Conservation (phyloP, 2,888 invertebrate species). For the Boloria selene region DNA sequence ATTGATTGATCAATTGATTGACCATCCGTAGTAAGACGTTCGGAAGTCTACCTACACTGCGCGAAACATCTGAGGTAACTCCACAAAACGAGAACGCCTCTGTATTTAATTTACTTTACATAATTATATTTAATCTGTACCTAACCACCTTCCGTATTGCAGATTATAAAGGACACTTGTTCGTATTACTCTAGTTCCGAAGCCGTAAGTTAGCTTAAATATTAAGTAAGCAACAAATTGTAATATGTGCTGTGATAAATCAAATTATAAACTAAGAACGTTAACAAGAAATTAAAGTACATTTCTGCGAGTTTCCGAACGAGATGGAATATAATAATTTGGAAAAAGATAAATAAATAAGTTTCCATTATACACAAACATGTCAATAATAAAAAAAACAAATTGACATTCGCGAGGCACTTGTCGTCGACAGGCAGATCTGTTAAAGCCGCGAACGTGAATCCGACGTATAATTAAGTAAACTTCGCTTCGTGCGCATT, state of each 20-base stretch:
- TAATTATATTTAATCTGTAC: constrained; percentile 33
- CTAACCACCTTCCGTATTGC: constrained; percentile 33
- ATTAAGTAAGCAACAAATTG: constrained; percentile 64
- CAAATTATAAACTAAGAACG: constrained; percentile 65
- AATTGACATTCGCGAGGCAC: constrained; percentile 43
- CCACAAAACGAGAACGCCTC: constrained; percentile 30
- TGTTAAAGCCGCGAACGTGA: constrained; percentile 39
- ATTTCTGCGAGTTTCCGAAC: constrained; percentile 64
- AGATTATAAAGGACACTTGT: constrained; percentile 39
- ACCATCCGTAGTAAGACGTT: constrained; percentile 17
- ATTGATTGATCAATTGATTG: constrained; percentile 36
- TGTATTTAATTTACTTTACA: constrained; percentile 27
- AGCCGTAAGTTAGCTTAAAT: constrained; percentile 44
- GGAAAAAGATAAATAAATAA: constrained; percentile 41
- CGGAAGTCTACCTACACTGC: not conserved
- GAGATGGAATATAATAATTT: constrained; percentile 55
- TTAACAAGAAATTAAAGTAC: constrained; percentile 68
- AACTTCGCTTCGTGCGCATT: constrained; percentile 58
- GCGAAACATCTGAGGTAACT: constrained; percentile 37
- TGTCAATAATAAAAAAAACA: constrained; percentile 43
- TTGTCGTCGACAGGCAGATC: constrained; percentile 28
- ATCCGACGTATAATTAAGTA: constrained; percentile 64
- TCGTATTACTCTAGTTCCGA: constrained; percentile 34
- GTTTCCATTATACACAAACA: constrained; percentile 41
- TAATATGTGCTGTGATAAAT: constrained; percentile 52